phyloP scores from a whole-genome alignment of 2,888 invertebrate genomes.

The Tortrix viridana region DNA sequence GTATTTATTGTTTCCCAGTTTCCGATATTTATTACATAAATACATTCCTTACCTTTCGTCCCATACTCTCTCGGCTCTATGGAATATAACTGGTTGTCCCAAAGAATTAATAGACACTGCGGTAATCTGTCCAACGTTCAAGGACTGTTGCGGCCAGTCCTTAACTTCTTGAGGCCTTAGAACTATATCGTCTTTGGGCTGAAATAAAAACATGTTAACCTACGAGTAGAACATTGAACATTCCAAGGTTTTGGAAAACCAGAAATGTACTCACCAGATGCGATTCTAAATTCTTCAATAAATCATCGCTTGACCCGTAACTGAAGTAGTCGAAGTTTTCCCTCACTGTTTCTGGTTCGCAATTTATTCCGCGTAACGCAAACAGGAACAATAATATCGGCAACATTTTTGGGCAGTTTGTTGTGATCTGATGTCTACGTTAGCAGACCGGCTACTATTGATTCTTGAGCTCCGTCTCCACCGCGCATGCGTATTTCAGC shows the following conservation, averaged over 20 bases:
- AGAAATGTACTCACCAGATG: slow-evolving; percentile 63
- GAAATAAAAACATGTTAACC: slow-evolving; percentile 39
- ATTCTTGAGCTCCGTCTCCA: slow-evolving; percentile 56
- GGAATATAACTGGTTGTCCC: slow-evolving; percentile 93
- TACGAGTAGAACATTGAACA: not conserved
- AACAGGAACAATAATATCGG: slow-evolving; percentile 55
- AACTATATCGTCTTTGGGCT: slow-evolving; percentile 79
- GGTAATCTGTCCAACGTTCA: slow-evolving; percentile 92
- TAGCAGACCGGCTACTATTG: slow-evolving; percentile 65
- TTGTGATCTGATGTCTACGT: slow-evolving; percentile 58
- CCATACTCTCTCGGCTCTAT: slow-evolving; percentile 92
- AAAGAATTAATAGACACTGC: slow-evolving; percentile 92
- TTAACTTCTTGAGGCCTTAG: slow-evolving; percentile 86
- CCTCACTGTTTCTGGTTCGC: slow-evolving; percentile 77
- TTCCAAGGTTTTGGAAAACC: slow-evolving; percentile 4
- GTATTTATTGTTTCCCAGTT: no score
- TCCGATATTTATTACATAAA: no score
- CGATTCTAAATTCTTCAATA: slow-evolving; percentile 69
- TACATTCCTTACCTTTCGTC: slow-evolving; percentile 85
- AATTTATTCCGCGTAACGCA: slow-evolving; percentile 55
- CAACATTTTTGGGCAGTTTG: slow-evolving; percentile 67
- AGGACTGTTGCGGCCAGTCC: slow-evolving; percentile 85
- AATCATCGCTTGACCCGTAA: slow-evolving; percentile 72
- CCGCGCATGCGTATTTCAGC: slow-evolving; percentile 68
- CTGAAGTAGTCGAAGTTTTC: slow-evolving; percentile 78